Evolutionary conservation across 2,797 vertebrate genomes (phyloP).

Genomic region (Myotis vivesi): DNA sequence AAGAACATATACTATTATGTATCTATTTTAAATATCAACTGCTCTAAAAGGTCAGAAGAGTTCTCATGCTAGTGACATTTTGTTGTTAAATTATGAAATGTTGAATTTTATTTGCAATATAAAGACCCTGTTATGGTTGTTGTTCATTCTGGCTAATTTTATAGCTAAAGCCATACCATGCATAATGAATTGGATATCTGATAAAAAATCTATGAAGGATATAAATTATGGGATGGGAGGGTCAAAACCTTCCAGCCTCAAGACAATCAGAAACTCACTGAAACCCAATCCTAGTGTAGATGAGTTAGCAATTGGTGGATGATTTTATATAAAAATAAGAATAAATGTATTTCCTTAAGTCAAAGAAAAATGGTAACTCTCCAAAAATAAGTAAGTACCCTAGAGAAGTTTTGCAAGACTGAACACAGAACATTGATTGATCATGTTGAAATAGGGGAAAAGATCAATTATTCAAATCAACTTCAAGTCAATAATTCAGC

Average conservation of each 20-base stretch:
- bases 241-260: neutral
- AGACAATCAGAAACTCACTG: neutral
- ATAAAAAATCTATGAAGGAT: neutral
- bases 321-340: neutral
- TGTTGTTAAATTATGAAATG: slow-evolving; percentile 12
- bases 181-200: neutral
- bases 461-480: slow-evolving; percentile 29
- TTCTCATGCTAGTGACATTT: neutral
- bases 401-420: neutral
- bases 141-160: slow-evolving; percentile 34
- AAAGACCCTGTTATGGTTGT: neutral
- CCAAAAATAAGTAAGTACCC: neutral
- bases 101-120: slow-evolving; percentile 18
- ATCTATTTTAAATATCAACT: neutral
- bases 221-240: neutral
- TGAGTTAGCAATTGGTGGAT: neutral
- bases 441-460: neutral
- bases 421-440: neutral
- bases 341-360: neutral
- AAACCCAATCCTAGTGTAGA: neutral
- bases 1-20: neutral
- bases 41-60: neutral
- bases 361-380: neutral
- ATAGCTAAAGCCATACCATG: neutral
- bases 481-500: slow-evolving; percentile 7